Evolutionary conservation across 2,888 invertebrate genomes (phyloP).

Genomic region (Synergus itoensis): DNA sequence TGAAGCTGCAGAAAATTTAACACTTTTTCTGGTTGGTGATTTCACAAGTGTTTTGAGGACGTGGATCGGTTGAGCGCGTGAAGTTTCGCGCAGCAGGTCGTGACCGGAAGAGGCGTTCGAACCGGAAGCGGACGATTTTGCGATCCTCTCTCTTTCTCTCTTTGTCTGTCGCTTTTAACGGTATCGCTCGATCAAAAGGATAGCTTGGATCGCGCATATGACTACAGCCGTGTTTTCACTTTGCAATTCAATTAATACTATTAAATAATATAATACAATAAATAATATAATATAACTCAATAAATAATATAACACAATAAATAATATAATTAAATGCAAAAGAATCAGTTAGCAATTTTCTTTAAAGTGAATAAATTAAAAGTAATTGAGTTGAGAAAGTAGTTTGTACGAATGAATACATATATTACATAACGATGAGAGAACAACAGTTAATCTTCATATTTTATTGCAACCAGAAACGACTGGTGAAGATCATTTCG

Average conservation of each 20-base stretch:
- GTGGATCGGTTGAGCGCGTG: slow-evolving; percentile 57
- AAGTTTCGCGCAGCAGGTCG: slow-evolving; percentile 66
- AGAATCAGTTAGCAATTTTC: too few relatives aligned
- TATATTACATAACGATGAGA: neutral
- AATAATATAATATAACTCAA: too few relatives aligned
- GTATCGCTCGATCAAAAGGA: slow-evolving; percentile 61
- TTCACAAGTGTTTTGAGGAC: slow-evolving; percentile 54
- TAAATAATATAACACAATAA: too few relatives aligned
- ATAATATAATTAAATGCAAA: too few relatives aligned
- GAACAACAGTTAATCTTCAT: slow-evolving; percentile 39
- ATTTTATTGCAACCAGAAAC: slow-evolving; percentile 36
- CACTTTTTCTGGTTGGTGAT: slow-evolving; percentile 3
- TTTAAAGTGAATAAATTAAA: neutral
- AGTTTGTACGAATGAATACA: slow-evolving; percentile 20
- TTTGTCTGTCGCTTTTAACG: slow-evolving; percentile 62
- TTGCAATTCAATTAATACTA: slow-evolving; percentile 14
- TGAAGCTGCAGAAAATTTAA: slow-evolving; percentile 4
- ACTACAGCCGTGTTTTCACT: slow-evolving; percentile 46
- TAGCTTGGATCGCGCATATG: slow-evolving; percentile 55
- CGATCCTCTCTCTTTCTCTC: slow-evolving; percentile 55
- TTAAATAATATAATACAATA: too few relatives aligned
- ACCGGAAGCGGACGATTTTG: slow-evolving; percentile 64
- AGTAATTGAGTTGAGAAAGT: neutral
- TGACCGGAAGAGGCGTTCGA: slow-evolving; percentile 74
- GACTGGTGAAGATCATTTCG: slow-evolving; percentile 27